Conservation (phyloP, 2,888 invertebrate genomes). For the Zaprionus bogoriensis region DNA sequence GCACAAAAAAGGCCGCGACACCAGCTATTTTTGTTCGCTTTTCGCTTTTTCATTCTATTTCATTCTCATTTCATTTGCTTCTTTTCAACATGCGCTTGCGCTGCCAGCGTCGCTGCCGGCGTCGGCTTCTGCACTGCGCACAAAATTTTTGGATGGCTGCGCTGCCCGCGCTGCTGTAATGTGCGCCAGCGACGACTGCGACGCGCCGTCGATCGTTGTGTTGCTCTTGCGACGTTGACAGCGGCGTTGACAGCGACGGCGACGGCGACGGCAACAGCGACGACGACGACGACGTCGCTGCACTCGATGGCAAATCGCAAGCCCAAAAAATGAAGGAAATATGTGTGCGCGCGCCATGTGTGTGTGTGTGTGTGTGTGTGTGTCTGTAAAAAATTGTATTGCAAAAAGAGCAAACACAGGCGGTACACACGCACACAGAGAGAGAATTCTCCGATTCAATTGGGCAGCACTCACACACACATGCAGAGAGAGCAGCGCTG, state of each 20-base stretch:
- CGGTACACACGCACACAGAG: conserved; percentile 25
- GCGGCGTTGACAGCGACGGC: conserved; percentile 4
- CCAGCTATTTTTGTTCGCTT: conserved; percentile 21
- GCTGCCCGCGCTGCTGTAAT: conserved; percentile 37
- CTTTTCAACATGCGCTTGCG: conserved; percentile 30
- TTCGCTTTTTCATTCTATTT: conserved; percentile 18
- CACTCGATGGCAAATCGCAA: conserved; percentile 60
- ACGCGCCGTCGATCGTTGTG: conserved; percentile 37
- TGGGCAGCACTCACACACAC: conserved; percentile 70
- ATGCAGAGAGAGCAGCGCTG: conserved; percentile 30
- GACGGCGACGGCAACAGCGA: conserved; percentile 24
- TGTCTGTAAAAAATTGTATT: conserved; percentile 43
- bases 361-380: conserved; percentile 16
- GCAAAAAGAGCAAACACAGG: conserved; percentile 52
- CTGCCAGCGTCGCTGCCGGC: conserved; percentile 1
- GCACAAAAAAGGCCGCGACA: conserved; percentile 6
- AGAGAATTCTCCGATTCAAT: conserved; percentile 80
- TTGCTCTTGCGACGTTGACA: conserved; percentile 20
- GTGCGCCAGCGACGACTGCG: conserved; percentile 35
- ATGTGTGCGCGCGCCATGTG: conserved; percentile 16
- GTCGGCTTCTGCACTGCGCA: background rate
- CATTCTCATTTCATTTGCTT: conserved; percentile 15
- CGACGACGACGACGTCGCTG: conserved; percentile 35
- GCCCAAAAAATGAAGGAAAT: conserved; percentile 56
- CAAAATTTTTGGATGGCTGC: conserved; percentile 45